Evolutionary conservation across 1,140 invertebrate genomes (phyloP).

Genomic region (Pissodes strobi): DNA sequence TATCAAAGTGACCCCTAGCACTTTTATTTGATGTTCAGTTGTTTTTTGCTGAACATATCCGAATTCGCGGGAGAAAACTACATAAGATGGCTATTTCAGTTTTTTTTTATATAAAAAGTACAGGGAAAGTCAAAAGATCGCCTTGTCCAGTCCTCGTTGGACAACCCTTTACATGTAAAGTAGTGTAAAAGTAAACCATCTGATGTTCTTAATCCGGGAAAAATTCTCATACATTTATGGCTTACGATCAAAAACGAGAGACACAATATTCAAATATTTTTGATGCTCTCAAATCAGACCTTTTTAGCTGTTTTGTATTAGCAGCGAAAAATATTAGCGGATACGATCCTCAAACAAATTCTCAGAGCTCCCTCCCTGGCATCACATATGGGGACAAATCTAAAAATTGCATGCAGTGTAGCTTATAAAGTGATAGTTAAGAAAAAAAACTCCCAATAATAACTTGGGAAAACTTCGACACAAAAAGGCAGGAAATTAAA

Average conservation of each 20-base stretch:
- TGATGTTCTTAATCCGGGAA: neutral
- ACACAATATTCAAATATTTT: constrained; percentile 1
- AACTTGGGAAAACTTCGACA: neutral
- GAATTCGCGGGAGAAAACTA: too few species aligned
- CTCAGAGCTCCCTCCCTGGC: constrained; percentile 38
- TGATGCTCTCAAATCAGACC: constrained; percentile 29
- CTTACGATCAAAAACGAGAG: neutral
- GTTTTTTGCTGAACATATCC: too few species aligned
- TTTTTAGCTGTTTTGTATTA: constrained; percentile 20
- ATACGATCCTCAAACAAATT: constrained; percentile 24
- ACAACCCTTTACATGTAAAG: constrained; percentile 27
- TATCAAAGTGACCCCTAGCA: too few species aligned
- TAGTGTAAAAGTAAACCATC: constrained; percentile 11
- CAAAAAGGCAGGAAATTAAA: neutral
- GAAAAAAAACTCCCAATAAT: neutral
- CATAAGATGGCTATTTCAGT: too few species aligned
- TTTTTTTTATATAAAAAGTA: too few species aligned
- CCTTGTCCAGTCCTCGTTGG: too few species aligned
- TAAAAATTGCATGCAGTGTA: neutral
- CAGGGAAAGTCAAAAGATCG: too few species aligned
- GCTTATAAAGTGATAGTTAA: neutral
- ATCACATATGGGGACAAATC: too few species aligned
- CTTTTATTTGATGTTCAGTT: too few species aligned
- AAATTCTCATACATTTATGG: too few species aligned
- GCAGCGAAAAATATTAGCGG: constrained; percentile 38